Base-by-base conservation (phyloP, 1,140 invertebrate genomes). In the Melipona quadrifasciata region DNA sequence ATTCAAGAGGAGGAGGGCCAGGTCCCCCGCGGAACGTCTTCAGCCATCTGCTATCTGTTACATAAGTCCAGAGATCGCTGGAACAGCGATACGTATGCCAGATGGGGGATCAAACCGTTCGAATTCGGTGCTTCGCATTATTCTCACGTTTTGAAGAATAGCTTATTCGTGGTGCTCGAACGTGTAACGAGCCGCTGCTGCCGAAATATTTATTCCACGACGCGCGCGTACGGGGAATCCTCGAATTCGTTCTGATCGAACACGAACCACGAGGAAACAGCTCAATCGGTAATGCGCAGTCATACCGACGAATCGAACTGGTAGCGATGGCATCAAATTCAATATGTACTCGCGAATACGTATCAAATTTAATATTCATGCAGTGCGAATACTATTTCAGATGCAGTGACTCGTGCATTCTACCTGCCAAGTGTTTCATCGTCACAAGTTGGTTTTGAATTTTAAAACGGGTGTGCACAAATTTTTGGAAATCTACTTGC, bases 71-170 rank as follows among this genome's bases (percentile, higher is more conserved):
- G 21, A 72, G 57, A 79, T 65, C 57, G n/a, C 27, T 53, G 10
- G 17, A 27, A n/a, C 47, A 2, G 4, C 5, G 21, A 71, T 53
- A 58, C 27, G 27, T 71, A 75, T 83, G 53, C 19, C 51, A 24
- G 27, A 21, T 14, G 27, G 53, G 4, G 34, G 19, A 21, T 17
- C 17, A 51, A 85, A 80, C 24, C 55, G 31, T 14, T 47, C 51
- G 16, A 27, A 71, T 64, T 58, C 8, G 14, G 16, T 1, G 31
- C 12, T 80, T 65, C 51, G 77, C 73, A 84, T 84, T 73, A 51
- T 72, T 67, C 68, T 61, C 82, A 80, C 82, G 77, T 80, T 65
- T 73, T 57, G 57, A 73, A 57, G 58, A 84, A 55, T 57, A n/a
- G 70, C 51, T 34, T 64, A 67, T 47, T 73, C 82, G 76, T 80